Evolutionary conservation across 2,113 vertebrate genomes (phyloP), one percentile per base, ranked within the genome.

Genomic region (Mesocricetus auratus): DNA sequence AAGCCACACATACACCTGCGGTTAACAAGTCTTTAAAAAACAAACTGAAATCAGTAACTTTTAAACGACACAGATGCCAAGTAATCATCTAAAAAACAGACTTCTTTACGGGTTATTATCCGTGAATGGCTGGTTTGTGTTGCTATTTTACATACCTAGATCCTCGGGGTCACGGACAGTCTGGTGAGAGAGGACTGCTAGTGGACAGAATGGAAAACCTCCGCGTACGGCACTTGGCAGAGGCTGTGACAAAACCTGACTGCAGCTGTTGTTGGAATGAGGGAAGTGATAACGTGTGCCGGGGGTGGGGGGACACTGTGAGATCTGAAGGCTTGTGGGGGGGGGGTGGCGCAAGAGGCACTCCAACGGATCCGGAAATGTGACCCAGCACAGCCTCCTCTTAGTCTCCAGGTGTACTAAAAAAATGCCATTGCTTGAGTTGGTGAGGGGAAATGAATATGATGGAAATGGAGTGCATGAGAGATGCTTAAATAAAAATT

Each of bases 401-500:
- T 79, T 13, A 7, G 60, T 24, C 3, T 82, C n/a, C 79, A 60
- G n/a, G 11, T 60, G n/a, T 39, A 24, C 53, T 47, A 90, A 92
- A 89, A 89, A 53, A 62, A 60, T 16, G 7, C 6, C 26, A 15
- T 26, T 64, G 36, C 19, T 22, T 36, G 19, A 68, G 39, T 60
- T 29, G 36, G 36, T 26, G 36, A 39, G 22, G 12, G 24, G 13
- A 77, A 77, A 50, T 50, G 45, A 60, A 26, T 82, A 39, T 82
- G 21, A 60, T 60, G 36, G 56, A n/a, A 58, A 82, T 4, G 39
- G 13, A 82, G 79, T 39, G 1, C 8, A 16, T 60, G 36, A 60
- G n/a, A 62, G 11, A 10, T 64, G 31, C 29, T 85, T 64, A 19
- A 85, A 92, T 29, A 93, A 79, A 92, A 58, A 74, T 92, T 91